These are phyloP conservation scores for Tapera naevia DNA, from an alignment of 2,797 vertebrate species.

Conservation along the genomic window DNA sequence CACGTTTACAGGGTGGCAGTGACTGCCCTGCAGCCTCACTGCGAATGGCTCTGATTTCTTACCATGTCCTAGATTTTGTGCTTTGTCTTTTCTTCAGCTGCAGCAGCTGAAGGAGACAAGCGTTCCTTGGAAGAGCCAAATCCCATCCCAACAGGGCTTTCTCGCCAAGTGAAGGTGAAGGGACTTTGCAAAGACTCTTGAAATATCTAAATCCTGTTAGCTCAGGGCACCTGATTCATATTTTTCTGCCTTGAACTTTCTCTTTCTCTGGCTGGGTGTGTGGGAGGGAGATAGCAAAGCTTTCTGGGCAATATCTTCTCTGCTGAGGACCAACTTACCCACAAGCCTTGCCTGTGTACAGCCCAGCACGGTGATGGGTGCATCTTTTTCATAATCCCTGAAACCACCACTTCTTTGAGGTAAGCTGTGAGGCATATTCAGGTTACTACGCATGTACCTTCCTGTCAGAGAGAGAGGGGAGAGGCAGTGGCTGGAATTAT, in stretches of 20 bases:
- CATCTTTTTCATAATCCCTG: constrained; percentile 95
- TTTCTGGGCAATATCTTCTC: not conserved
- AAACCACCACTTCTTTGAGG: constrained; percentile 88
- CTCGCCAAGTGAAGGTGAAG: not conserved
- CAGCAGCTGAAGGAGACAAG: not conserved
- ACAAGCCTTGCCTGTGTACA: constrained; percentile 93
- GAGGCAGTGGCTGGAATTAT: not conserved
- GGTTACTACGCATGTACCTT: constrained; percentile 92
- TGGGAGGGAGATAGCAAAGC: not conserved
- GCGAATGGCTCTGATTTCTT: not conserved
- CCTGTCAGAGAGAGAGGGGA: constrained; percentile 73
- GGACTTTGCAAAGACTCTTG: not conserved
- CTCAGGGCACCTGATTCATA: not conserved
- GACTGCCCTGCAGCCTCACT: not conserved
- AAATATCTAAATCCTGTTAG: fast-evolving
- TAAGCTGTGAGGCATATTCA: constrained; percentile 94
- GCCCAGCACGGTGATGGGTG: constrained; percentile 96
- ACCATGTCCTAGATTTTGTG: not conserved
- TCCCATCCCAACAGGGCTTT: not conserved
- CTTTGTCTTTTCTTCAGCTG: not conserved
- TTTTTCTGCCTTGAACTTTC: not conserved
- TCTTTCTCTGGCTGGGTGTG: not conserved
- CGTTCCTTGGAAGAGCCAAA: not conserved
- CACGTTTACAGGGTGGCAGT: fast-evolving
- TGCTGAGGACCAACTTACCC: constrained; percentile 75